Base-by-base conservation (phyloP, 2,113 vertebrate species). In the Hiodon alosoides region DNA sequence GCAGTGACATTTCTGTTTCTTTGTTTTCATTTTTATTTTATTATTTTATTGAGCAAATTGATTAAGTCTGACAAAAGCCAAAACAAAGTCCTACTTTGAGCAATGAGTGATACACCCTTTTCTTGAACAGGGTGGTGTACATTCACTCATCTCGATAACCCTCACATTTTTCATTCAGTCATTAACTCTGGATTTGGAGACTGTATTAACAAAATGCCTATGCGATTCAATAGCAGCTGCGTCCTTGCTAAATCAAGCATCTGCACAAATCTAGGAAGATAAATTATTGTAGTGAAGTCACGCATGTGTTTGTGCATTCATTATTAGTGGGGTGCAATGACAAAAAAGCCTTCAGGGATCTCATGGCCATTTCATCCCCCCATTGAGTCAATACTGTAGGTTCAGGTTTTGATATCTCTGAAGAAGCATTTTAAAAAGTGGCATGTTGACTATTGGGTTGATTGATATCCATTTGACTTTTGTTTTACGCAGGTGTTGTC, bases 401-500 rank as follows among this genome's bases (percentile, higher is more conserved):
- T 4, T n/a, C 1, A 50, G 11, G 48, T 17, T 67, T 54, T 16
- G 2, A 6, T 58, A 7, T 6, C 52, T 9, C 14, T 17, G 54
- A 59, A 6, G 31, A 10, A 66, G 46, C 62, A 57, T 5, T 5
- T 11, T 53, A 9, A 7, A 13, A 0, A 60, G 3, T 3, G 48
- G 16, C 10, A 1, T 3, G 6, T 51, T 54, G 3, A n/a, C 51
- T 52, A 14, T 50, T 5, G 8, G 17, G 13, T 47, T 10, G 14
- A 2, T 46, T 67, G n/a, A 67, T 17, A 9, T 51, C 2, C 2
- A 7, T 58, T 64, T 58, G 14, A 9, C 71, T 52, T 71, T 8
- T 65, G 31, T 5, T 67, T 68, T 68, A 48, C 78, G 55, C 85
- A 99, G 97, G 95, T 98, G 2, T 90, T 99, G 0, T 97, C 97